phyloP scores from a whole-genome alignment of 2,113 vertebrate species.

The Solea solea region DNA sequence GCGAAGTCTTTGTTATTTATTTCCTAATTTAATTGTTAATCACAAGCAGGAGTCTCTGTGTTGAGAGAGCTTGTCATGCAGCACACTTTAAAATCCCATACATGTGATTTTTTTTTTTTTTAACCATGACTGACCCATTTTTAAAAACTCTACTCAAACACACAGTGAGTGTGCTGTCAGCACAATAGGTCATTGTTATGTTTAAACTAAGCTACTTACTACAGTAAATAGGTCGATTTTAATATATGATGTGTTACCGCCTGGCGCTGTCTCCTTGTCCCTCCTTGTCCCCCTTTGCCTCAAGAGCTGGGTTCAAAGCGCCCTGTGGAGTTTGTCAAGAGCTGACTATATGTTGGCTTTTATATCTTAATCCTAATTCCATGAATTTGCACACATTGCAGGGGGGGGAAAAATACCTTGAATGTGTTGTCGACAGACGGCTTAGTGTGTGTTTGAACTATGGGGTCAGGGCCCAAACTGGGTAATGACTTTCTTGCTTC shows the following conservation, averaged over 20 bases:
- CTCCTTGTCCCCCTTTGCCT: background rate
- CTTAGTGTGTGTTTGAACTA: conserved; percentile 35
- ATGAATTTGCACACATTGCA: conserved; percentile 36
- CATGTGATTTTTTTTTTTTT: conserved; percentile 67
- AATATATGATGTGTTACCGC: conserved; percentile 69
- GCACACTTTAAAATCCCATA: conserved; percentile 59
- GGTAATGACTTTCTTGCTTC: conserved; percentile 49
- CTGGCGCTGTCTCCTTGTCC: conserved; percentile 53
- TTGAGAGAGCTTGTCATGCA: conserved; percentile 43
- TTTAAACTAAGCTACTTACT: conserved; percentile 67
- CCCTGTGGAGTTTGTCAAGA: conserved; percentile 13
- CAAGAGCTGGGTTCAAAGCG: background rate
- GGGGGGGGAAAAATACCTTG: conserved; percentile 28
- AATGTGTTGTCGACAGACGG: conserved; percentile 16
- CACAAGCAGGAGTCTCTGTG: no score
- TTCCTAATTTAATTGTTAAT: no score
- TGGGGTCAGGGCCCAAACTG: conserved; percentile 26
- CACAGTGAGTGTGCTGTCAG: conserved; percentile 43
- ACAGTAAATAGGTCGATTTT: conserved; percentile 62
- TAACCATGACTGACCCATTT: conserved; percentile 69
- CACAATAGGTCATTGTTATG: conserved; percentile 70
- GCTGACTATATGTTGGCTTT: conserved; percentile 25
- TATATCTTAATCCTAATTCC: conserved; percentile 43
- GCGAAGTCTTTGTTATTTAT: no score
- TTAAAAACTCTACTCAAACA: conserved; percentile 55